These are phyloP conservation scores for Phyllotis vaccarum DNA, from an alignment of 2,797 vertebrate genomes.

Conservation along the genomic window DNA sequence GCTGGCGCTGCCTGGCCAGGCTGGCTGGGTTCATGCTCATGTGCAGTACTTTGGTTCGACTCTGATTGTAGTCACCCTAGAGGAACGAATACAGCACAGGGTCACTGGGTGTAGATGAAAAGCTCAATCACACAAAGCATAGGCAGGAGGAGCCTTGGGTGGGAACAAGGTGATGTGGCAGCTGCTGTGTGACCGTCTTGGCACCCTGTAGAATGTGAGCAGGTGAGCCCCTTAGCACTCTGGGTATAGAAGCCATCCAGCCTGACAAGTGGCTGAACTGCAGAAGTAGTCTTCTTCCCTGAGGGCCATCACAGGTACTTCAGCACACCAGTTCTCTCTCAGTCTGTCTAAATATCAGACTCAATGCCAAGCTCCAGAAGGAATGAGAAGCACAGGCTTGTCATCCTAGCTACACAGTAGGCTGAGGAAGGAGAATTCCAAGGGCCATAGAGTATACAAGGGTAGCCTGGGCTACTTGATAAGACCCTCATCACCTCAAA, in stretches of 20 bases:
- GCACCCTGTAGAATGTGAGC: no score
- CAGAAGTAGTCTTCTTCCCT: not conserved
- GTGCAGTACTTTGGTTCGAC: constrained; percentile 94
- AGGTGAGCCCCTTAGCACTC: not conserved
- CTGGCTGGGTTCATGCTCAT: constrained; percentile 93
- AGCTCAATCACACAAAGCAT: no score
- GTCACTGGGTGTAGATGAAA: accelerated
- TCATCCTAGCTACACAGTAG: not conserved
- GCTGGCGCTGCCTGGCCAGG: constrained; percentile 92
- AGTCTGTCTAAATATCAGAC: not conserved
- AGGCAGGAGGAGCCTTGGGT: not conserved
- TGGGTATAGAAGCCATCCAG: not conserved
- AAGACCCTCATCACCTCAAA: not conserved
- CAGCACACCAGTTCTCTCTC: not conserved
- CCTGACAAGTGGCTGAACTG: not conserved
- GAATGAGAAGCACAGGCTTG: not conserved
- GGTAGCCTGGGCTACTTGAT: not conserved
- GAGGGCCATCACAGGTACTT: not conserved
- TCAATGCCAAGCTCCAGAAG: not conserved
- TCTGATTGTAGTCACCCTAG: constrained; percentile 95
- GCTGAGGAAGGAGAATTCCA: not conserved
- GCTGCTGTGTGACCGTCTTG: not conserved
- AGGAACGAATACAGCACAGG: not conserved
- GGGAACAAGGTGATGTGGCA: no score
- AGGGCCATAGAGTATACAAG: not conserved